Conservation (phyloP, 2,888 invertebrate species). For the Clepsis dumicolana region DNA sequence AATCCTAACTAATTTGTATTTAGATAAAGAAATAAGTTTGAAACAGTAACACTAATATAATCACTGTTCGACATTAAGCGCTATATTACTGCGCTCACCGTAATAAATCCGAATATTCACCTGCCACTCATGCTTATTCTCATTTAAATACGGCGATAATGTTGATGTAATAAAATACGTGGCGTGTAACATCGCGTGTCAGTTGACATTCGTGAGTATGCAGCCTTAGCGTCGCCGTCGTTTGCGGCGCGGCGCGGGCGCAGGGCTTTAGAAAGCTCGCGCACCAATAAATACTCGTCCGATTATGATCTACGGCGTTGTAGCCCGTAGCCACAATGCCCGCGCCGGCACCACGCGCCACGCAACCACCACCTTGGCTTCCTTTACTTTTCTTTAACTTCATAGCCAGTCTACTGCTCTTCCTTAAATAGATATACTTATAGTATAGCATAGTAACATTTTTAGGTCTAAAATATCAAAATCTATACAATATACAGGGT, state of each 20-base stretch:
- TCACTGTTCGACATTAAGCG: conserved; percentile 12
- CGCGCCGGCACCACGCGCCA: conserved; percentile 35
- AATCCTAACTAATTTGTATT: not conserved
- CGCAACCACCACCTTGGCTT: not conserved
- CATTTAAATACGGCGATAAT: conserved; percentile 54
- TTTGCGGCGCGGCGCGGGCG: conserved; percentile 38
- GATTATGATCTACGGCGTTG: conserved; percentile 85
- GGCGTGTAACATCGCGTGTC: conserved; percentile 68
- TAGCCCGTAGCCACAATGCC: conserved; percentile 79
- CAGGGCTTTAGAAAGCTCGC: conserved; percentile 76
- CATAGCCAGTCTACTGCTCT: not conserved
- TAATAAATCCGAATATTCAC: conserved; percentile 62
- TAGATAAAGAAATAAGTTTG: not conserved
- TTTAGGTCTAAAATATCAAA: too few species aligned
- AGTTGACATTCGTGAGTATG: conserved; percentile 69
- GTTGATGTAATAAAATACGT: conserved; percentile 62
- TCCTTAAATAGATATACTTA: too few species aligned
- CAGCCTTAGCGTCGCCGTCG: conserved; percentile 57
- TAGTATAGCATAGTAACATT: too few species aligned
- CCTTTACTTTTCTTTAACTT: not conserved
- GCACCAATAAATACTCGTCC: conserved; percentile 82
- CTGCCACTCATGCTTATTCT: conserved; percentile 60
- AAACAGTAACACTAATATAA: not conserved
- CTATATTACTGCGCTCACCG: conserved; percentile 47
- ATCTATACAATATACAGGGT: too few species aligned